Base-by-base conservation (phyloP, 2,113 vertebrate genomes). In the Dryoscopus gambensis region DNA sequence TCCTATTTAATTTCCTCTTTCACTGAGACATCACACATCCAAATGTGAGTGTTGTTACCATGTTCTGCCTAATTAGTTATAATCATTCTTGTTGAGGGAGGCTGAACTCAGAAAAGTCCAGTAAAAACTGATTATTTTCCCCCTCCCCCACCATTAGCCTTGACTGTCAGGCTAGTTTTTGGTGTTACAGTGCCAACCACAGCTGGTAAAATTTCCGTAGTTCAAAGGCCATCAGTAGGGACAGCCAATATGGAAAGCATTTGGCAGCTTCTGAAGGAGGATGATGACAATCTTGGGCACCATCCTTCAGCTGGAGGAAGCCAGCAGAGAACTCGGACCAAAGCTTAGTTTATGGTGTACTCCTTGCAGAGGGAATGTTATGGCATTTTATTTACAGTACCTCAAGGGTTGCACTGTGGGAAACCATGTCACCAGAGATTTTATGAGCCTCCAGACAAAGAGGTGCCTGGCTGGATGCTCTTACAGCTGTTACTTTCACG, bases 1-100 rank as follows among this genome's bases (percentile, higher is more conserved):
- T 81, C 53, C 62, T 64, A 16, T 91, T 91, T 75, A 89, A 87
- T 95, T 82, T 94, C 44, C 69, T 52, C 67, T 96, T 91, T 65
- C 82, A 76, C 11, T 6, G 13, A 90, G 92, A 95, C 88, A 78
- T 81, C 2, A 0, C 49, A 18, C 22, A 89, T 87, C 69, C 67
- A 76, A 87, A 90, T 87, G 70, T 37, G 78, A 84, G 24, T 5
- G 6, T 57, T 84, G 89, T 94, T 84, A 84, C 81, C 8, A 5
- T 42, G 52, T 47, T 82, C 92, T 84, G 52, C 74, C 57, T 95
- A 87, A 89, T 95, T 91, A 78, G 33, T 33, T 81, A 15, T 55
- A 87, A 89, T 42, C 53, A 81, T 47, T 44, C 52, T 87, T 87
- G 44, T 5, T 52, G 65, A 89, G 18, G 40, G 69, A 91, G 40